phyloP scores from a whole-genome alignment of 2,113 vertebrate species.

The Hemicordylus capensis region DNA sequence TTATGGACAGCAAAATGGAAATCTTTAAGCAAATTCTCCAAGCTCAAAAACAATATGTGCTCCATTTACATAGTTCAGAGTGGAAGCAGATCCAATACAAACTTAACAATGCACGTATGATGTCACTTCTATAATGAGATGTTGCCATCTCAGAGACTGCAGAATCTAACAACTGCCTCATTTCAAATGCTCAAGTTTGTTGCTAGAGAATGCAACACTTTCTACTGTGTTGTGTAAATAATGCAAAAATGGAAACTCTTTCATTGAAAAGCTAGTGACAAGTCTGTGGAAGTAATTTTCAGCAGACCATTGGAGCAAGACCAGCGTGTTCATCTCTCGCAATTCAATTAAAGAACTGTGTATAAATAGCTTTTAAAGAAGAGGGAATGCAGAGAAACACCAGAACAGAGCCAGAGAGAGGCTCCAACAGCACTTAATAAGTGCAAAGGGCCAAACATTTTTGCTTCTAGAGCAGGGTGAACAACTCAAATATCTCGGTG shows the following conservation, averaged over 20 bases:
- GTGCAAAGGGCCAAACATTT: not conserved
- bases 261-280: not conserved
- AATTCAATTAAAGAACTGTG: not conserved
- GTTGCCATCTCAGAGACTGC: not conserved
- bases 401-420: not conserved
- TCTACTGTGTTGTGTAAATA: not conserved
- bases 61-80: not conserved
- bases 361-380: not conserved
- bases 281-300: not conserved
- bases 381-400: not conserved
- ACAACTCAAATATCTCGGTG: no score
- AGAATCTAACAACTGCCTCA: not conserved
- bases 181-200: not conserved
- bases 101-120: not conserved
- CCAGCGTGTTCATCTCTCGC: not conserved
- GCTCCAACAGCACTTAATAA: not conserved
- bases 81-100: not conserved
- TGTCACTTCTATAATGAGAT: not conserved
- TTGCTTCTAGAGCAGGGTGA: not conserved
- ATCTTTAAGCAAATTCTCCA: constrained; percentile 1
- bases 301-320: not conserved
- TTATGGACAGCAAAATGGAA: not conserved
- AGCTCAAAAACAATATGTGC: not conserved
- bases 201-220: not conserved
- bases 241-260: not conserved